These are phyloP conservation scores for Bergia sp. DNA, from an alignment of 92 coral and sea anemone species.

Conservation along the genomic window DNA sequence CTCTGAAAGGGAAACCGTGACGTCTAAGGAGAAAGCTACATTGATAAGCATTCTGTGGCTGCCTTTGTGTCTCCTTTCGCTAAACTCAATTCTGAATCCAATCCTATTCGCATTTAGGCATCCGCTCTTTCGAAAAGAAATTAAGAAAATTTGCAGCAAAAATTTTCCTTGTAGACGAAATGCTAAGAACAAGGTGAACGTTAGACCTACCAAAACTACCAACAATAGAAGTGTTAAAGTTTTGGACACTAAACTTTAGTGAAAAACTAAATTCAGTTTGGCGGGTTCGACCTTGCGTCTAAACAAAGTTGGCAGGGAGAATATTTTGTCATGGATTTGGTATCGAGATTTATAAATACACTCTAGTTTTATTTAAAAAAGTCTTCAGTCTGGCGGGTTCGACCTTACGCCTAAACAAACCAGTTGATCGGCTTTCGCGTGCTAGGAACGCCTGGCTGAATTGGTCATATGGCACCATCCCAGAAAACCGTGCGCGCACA, in stretches of 20 bases:
- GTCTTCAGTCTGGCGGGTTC: background rate
- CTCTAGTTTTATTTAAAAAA: too few relatives aligned
- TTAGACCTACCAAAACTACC: background rate
- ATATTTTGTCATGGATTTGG: too few relatives aligned
- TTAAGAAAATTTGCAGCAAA: background rate
- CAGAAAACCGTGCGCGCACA: too few relatives aligned
- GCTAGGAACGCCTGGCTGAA: too few relatives aligned
- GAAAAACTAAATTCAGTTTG: background rate
- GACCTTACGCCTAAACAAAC: background rate
- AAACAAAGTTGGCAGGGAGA: too few relatives aligned
- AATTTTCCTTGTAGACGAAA: background rate
- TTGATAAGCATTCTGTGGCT: slow-evolving; percentile 31
- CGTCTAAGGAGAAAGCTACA: background rate
- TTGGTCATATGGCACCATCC: too few relatives aligned
- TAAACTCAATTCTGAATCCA: slow-evolving; percentile 33
- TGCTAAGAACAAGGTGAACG: background rate
- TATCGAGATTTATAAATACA: too few relatives aligned
- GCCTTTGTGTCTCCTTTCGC: slow-evolving; percentile 18
- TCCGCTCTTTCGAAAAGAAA: slow-evolving; percentile 17
- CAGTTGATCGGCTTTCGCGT: too few relatives aligned
- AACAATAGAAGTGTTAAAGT: background rate
- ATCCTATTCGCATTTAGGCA: slow-evolving; percentile 25
- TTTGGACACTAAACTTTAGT: background rate
- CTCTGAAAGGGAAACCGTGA: background rate
- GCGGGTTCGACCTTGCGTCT: background rate